Base-by-base conservation (phyloP, 2,888 invertebrate genomes). In the Tiliacea aurago region DNA sequence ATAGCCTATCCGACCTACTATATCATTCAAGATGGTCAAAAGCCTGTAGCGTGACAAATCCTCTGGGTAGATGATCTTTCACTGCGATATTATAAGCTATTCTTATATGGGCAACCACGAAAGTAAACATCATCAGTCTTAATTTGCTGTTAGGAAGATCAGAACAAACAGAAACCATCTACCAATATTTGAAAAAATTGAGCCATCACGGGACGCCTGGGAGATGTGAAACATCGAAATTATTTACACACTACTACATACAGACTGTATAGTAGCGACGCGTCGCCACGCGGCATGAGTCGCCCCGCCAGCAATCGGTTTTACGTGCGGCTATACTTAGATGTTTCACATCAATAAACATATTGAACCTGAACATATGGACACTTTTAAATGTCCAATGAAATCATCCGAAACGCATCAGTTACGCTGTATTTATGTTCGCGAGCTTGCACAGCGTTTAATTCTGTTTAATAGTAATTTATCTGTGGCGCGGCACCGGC, bases 391-490 rank as follows among this genome's bases (percentile, higher is more conserved):
- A 53, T 62, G 20, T 63, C 18, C 41, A 63, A 56, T 59, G 13
- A 47, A 53, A 55, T 45, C 63, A n/a, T 23, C 41, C 63, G 74
- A 86, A 76, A 69, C 77, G 84, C 65, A 65, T 78, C 65, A 66
- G 86, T 87, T 88, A 88, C 88, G 73, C 74, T 61, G 49, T 81
- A 77, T 45, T 62, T 68, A 79, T 69, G 79, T 73, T 53, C 15
- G 77, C 75, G 83, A 77, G 86, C 89, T 87, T 87, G 87, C 86
- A 75, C 87, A 59, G 71, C 76, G 84, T 83, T 88, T 91, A 89
- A 90, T 91, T 90, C 86, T 88, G 81, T 84, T 87, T 85, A 89
- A 88, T 87, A 88, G 88, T 87, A 83, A 88, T 87, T 87, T 85
- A 87, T 86, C 76, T 74, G 86, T 74, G 66, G 66, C 75, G 66